Conservation (phyloP, 64 coral and sea anemone species). For the Dendrophyllia cribrosa region DNA sequence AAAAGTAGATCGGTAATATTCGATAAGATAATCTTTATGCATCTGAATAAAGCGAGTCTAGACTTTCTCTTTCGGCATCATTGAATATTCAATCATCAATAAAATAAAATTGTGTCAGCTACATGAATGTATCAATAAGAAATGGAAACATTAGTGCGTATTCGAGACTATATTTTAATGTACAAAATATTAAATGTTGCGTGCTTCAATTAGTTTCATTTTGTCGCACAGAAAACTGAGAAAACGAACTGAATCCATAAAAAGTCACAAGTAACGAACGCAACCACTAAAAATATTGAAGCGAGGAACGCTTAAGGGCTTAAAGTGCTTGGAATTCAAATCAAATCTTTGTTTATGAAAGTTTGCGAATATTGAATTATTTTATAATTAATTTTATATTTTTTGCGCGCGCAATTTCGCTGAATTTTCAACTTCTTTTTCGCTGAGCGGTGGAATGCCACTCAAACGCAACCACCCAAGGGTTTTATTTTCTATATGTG, state of each 20-base stretch:
- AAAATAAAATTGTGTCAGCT: background rate
- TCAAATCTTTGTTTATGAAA: background rate
- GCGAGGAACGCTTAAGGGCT: background rate
- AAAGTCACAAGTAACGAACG: background rate
- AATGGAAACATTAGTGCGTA: background rate
- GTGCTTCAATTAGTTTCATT: no score
- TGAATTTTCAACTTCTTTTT: background rate
- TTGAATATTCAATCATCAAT: background rate
- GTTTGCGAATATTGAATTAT: background rate
- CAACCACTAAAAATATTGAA: background rate
- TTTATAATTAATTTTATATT: background rate
- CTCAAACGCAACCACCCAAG: background rate
- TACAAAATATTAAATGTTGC: background rate
- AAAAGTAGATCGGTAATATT: no score
- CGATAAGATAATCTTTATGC: no score
- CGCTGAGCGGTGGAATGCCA: no score
- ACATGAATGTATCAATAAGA: no score
- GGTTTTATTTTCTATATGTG: background rate
- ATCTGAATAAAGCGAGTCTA: background rate
- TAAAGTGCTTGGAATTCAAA: constrained; percentile 36
- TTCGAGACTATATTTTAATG: background rate
- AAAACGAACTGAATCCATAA: background rate
- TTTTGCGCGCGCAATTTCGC: background rate
- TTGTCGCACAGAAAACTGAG: background rate
- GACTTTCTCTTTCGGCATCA: background rate